These are phyloP conservation scores for Trichonephila clavata DNA, from an alignment of 1,140 invertebrate species.

Conservation along the genomic window DNA sequence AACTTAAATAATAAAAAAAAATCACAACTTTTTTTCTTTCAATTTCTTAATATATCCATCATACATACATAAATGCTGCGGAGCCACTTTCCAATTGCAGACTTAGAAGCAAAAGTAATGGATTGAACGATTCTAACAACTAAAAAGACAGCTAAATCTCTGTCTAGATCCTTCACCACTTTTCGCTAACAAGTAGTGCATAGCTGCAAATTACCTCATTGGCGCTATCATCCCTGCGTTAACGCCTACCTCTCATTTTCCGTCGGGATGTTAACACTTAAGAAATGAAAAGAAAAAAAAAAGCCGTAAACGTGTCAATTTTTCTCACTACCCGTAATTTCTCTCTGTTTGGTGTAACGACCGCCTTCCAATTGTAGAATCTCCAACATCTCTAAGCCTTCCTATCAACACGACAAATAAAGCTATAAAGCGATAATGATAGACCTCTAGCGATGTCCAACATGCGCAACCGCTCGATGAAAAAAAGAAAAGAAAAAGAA, in stretches of 20 bases:
- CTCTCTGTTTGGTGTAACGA: background rate
- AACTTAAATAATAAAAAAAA: too few relatives aligned
- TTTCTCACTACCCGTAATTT: constrained; percentile 22
- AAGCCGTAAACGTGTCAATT: constrained; percentile 10
- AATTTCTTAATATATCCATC: too few relatives aligned
- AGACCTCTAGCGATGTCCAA: background rate
- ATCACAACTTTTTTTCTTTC: too few relatives aligned
- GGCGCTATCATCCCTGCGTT: background rate
- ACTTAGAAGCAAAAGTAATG: too few relatives aligned
- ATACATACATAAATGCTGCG: too few relatives aligned
- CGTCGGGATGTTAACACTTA: background rate
- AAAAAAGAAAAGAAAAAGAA: background rate
- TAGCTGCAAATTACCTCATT: constrained; percentile 11
- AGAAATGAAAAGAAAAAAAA: too few relatives aligned
- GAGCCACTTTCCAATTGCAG: too few relatives aligned
- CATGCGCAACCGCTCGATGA: background rate
- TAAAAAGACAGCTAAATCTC: background rate
- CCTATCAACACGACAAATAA: constrained; percentile 42
- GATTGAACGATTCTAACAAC: background rate
- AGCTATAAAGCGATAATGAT: constrained; percentile 61
- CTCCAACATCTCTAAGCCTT: too few relatives aligned
- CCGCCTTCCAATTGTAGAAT: constrained; percentile 49
- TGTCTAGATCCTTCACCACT: background rate
- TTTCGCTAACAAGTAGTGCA: background rate
- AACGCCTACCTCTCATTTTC: background rate